Conservation (phyloP, 2,113 vertebrate species). For the Xyliphius kryptos region DNA sequence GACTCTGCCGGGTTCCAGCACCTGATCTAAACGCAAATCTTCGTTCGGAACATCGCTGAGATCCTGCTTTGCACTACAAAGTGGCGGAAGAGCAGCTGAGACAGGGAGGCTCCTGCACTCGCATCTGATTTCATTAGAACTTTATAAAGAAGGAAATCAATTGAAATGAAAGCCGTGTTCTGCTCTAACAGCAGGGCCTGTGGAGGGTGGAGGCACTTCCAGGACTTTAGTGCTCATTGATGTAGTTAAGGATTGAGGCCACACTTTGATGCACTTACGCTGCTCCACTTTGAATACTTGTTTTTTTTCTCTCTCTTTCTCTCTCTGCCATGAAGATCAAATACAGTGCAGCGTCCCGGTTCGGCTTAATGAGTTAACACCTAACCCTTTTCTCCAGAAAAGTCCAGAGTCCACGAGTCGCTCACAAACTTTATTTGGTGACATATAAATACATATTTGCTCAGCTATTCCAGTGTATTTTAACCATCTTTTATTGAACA, state of each 20-base stretch:
- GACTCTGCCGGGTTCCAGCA: constrained; percentile 50
- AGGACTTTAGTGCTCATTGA: constrained; percentile 22
- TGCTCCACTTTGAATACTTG: constrained; percentile 30
- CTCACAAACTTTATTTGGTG: too few species aligned
- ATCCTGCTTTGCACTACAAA: constrained; percentile 68
- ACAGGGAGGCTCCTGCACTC: constrained; percentile 33
- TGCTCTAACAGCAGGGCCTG: constrained; percentile 44
- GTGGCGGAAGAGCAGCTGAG: constrained; percentile 26
- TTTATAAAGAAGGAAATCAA: constrained; percentile 55
- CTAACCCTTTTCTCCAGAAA: constrained; percentile 2
- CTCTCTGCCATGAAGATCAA: constrained; percentile 34
- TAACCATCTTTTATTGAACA: too few species aligned
- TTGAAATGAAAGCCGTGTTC: constrained; percentile 45
- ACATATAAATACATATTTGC: too few species aligned
- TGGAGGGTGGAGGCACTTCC: constrained; percentile 21
- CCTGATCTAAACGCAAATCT: constrained; percentile 44
- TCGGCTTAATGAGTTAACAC: constrained; percentile 22
- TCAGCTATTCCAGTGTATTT: too few species aligned
- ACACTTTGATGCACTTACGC: constrained; percentile 48
- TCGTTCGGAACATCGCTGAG: constrained; percentile 54
- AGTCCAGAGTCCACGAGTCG: too few species aligned
- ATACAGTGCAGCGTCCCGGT: constrained; percentile 1
- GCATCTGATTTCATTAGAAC: constrained; percentile 49
- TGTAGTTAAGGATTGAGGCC: constrained; percentile 34
- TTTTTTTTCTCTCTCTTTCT: constrained; percentile 26